A percentile compares a stretch with the other conserved stretches of the same genome.
These are phyloP conservation scores for Saguinus imperator DNA, from an alignment of 2,113 vertebrate genomes.

Conservation along the genomic window DNA sequence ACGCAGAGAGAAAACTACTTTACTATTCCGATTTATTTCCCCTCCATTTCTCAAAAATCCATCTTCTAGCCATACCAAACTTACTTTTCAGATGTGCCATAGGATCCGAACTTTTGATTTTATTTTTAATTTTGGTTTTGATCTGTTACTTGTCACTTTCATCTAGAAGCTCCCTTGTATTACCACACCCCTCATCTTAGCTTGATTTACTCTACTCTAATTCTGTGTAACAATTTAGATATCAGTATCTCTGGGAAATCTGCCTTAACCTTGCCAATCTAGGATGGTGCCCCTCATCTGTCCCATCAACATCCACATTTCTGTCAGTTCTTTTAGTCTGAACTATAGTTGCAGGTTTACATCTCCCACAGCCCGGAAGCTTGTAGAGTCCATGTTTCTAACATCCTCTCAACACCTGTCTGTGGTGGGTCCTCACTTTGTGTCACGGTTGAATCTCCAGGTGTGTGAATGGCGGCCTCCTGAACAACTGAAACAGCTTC, in stretches of 20 bases:
- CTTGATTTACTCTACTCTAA: background rate
- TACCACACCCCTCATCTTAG: background rate
- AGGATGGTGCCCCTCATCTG: background rate
- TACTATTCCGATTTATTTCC: background rate
- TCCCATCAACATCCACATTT: background rate
- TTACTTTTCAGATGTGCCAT: background rate
- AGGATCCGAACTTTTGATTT: background rate
- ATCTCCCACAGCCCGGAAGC: background rate
- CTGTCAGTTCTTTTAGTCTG: background rate
- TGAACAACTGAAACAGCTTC: constrained; percentile 85
- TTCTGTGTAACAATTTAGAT: background rate
- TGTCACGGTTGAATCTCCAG: constrained; percentile 73
- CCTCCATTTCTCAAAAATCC: background rate
- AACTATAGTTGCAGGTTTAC: fast-evolving
- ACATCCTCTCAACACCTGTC: background rate
- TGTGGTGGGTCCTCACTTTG: background rate
- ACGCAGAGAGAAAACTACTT: background rate
- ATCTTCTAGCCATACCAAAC: background rate
- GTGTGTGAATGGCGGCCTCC: constrained; percentile 91
- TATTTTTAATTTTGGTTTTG: background rate
- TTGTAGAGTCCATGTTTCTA: background rate
- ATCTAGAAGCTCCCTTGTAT: background rate
- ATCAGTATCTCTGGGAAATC: background rate
- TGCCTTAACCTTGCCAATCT: background rate
- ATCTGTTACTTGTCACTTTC: background rate